Percentiles rank a stretch among this genome's conserved stretches.
Evolutionary conservation across 64 coral and sea anemone genomes (phyloP).

Genomic region (Acropora tenuis): DNA sequence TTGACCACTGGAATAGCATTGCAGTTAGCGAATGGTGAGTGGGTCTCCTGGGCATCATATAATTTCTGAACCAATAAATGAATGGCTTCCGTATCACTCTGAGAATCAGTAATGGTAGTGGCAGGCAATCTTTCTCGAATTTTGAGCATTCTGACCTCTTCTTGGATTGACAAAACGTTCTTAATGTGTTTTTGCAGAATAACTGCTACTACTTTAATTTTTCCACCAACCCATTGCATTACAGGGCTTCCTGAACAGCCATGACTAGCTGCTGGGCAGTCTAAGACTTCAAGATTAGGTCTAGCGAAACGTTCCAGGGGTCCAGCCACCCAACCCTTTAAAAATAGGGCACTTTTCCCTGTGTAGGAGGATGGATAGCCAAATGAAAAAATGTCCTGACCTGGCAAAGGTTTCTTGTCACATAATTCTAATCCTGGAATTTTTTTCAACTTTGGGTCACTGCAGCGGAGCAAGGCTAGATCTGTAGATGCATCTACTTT

Average conservation of each 20-base stretch:
- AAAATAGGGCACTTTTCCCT: neutral
- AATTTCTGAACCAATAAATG: neutral
- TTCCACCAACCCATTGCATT: neutral
- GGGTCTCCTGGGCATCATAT: neutral
- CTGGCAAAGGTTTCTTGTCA: neutral
- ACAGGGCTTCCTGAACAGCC: conserved; percentile 15
- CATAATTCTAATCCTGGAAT: neutral
- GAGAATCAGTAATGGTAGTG: neutral
- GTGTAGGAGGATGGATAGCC: neutral
- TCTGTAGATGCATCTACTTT: neutral
- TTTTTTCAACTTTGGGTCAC: neutral
- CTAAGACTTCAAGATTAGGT: neutral
- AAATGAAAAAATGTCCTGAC: neutral
- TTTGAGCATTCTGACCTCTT: neutral
- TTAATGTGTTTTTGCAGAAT: neutral
- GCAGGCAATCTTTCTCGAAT: neutral
- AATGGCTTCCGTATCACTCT: too few species aligned
- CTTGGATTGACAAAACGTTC: neutral
- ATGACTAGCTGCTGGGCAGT: neutral
- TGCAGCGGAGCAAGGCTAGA: neutral
- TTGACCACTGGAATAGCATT: neutral
- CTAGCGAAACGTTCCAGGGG: neutral
- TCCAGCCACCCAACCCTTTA: neutral
- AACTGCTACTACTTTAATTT: neutral
- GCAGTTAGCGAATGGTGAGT: neutral